Base-by-base conservation (phyloP, 1,140 invertebrate genomes). In the Delia radicum region DNA sequence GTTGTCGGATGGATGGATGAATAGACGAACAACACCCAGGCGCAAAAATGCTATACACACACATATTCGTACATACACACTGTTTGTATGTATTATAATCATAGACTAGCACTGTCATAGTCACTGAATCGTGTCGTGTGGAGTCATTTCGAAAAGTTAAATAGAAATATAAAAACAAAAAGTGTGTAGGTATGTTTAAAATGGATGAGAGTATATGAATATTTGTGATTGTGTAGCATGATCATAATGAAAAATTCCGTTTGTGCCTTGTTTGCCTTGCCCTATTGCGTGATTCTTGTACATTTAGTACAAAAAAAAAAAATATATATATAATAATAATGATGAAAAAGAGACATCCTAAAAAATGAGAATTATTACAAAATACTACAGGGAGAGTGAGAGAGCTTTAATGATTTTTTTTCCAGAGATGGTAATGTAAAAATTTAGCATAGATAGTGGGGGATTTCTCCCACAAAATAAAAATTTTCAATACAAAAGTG, bases 201-300 rank as follows among this genome's bases (percentile, higher is more conserved):
- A 55, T 55, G 18, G n/a, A 55, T 55, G 48, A 18, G n/a, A 55
- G 48, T 55, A 18, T 15, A 55, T 55, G n/a, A n/a, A 61, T 26
- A n/a, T 61, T 21, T 63, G n/a, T 26, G 62, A 13, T 13, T 65
- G 65, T 33, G 29, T 69, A 24, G 29, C 48, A 55, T 33, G 65
- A 69, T 69, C 65, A 33, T 69, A 31, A 18, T 67, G 65, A 37
- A 69, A 63, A 62, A 63, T 74, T 74, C 73, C 61, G 73, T 63
- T 46, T 69, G 65, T 69, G 65, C 65, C 73, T 55, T 74, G 73
- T 74, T 74, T 74, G 73, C 73, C 73, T 74, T 74, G 82, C 82
- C 82, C 82, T 83, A 83, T 84, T 84, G 82, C 82, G 82, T 84
- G 82, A 81, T 83, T 75, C 81, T 82, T 80, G 71, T 73, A 48